Conservation (phyloP, 2,888 invertebrate genomes). For the Petrolisthes cinctipes region DNA sequence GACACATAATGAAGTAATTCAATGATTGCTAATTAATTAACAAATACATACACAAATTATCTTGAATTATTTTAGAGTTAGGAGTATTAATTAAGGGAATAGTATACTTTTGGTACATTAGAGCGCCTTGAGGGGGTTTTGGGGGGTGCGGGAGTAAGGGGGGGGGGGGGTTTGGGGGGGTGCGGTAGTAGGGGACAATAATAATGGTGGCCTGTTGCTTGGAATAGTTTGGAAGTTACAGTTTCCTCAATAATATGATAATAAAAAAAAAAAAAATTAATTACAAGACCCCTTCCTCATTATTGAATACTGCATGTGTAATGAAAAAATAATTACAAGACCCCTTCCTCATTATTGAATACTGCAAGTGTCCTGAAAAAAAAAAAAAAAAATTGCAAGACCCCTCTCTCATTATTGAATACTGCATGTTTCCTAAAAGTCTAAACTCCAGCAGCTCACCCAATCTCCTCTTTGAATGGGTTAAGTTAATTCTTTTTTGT, state of each 20-base stretch:
- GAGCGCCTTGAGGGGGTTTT: background rate
- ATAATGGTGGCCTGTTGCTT: too few relatives aligned
- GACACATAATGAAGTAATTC: too few relatives aligned
- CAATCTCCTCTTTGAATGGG: too few relatives aligned
- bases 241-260: background rate
- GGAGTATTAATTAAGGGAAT: background rate
- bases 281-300: too few relatives aligned
- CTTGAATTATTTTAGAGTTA: background rate
- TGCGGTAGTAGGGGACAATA: background rate
- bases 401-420: background rate
- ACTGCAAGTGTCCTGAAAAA: too few relatives aligned
- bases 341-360: background rate
- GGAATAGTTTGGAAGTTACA: background rate
- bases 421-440: too few relatives aligned
- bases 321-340: background rate
- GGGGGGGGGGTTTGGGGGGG: too few relatives aligned
- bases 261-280: background rate
- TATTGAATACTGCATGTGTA: background rate
- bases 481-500: too few relatives aligned
- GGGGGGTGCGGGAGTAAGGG: background rate
- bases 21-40: too few relatives aligned
- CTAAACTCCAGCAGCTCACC: too few relatives aligned
- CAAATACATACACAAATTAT: too few relatives aligned
- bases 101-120: too few relatives aligned
- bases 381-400: background rate